These are phyloP conservation scores for Peromyscus californicus DNA, from an alignment of 2,113 vertebrate species.

Conservation along the genomic window DNA sequence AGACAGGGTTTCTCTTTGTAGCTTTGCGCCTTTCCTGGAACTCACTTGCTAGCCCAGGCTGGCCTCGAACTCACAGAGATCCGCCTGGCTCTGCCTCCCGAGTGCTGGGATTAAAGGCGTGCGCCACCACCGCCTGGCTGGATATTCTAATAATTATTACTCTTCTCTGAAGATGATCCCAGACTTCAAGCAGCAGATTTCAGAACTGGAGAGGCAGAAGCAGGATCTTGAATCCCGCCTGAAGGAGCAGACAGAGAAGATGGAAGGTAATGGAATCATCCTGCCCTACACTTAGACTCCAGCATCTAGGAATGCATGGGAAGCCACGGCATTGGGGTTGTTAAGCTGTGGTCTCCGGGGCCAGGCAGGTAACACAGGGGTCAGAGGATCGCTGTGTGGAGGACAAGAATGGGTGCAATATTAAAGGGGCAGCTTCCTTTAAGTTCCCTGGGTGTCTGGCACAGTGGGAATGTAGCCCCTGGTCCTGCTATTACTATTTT, in stretches of 20 bases:
- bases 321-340: background rate
- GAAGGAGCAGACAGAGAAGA: slow-evolving; percentile 88
- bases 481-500: background rate
- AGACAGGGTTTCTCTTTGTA: too few species aligned
- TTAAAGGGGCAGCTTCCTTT: background rate
- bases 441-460: background rate
- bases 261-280: slow-evolving; percentile 87
- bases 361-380: background rate
- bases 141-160: background rate
- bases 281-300: background rate
- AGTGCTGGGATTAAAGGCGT: too few species aligned
- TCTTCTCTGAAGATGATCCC: slow-evolving; percentile 91
- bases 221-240: slow-evolving; percentile 91
- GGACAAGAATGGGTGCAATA: background rate
- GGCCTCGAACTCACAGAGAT: too few species aligned
- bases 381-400: background rate
- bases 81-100: too few species aligned
- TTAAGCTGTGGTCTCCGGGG: background rate
- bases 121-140: too few species aligned
- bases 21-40: too few species aligned
- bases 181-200: slow-evolving; percentile 93
- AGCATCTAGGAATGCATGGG: background rate
- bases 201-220: slow-evolving; percentile 94
- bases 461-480: too few species aligned
- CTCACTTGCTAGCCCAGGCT: too few species aligned